Evolutionary conservation across 2,797 vertebrate species (phyloP).

Genomic region (Mionectes olivaceus): DNA sequence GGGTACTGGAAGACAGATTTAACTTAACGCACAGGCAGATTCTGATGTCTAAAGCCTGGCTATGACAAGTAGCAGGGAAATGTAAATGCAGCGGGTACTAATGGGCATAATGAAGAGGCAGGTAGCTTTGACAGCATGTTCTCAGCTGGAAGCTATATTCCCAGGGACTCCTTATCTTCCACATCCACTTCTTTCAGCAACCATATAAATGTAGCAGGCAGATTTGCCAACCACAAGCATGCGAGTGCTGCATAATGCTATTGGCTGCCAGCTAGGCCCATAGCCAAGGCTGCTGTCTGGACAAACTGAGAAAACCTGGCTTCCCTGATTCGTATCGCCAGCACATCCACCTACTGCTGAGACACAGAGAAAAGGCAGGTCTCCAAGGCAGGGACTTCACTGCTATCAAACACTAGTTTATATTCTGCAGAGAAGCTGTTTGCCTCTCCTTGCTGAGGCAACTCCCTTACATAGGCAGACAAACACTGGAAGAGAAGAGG

Average conservation of each 20-base stretch:
- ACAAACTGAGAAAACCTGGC: background rate
- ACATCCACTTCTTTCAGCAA: background rate
- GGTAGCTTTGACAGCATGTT: background rate
- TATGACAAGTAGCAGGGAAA: background rate
- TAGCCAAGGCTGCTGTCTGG: background rate
- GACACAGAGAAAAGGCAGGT: background rate
- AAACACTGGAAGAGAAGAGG: background rate
- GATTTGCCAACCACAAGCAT: background rate
- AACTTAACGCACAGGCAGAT: background rate
- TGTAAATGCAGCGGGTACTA: background rate
- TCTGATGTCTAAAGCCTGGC: background rate
- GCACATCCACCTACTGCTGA: background rate
- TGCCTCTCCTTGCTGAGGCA: background rate
- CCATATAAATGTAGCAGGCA: background rate
- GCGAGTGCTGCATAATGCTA: background rate
- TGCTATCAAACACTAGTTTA: background rate
- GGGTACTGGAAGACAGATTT: background rate
- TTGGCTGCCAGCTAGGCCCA: background rate
- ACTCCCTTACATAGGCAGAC: background rate
- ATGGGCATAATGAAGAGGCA: background rate
- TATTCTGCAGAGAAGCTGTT: background rate
- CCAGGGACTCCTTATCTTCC: slow-evolving; percentile 15
- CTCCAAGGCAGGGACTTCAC: background rate
- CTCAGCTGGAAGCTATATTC: slow-evolving; percentile 9
- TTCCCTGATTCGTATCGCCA: background rate